Evolutionary conservation across 2,888 invertebrate genomes (phyloP).

Genomic region (Laspeyria flexula): DNA sequence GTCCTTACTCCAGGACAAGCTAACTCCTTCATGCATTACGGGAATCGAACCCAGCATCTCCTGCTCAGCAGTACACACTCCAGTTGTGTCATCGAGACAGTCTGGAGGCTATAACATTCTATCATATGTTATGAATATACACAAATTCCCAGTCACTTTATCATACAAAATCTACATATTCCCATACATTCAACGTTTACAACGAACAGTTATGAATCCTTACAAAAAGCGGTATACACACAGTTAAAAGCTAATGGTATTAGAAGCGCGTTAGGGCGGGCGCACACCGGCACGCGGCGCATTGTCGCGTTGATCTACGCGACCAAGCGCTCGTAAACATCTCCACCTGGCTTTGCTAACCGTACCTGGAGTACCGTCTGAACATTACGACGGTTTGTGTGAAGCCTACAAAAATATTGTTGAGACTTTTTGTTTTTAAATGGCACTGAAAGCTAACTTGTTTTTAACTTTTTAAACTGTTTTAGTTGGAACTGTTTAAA

Average conservation of each 20-base stretch:
- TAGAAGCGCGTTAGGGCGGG: constrained; percentile 39
- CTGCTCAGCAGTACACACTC: too few relatives aligned
- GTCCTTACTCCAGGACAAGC: too few relatives aligned
- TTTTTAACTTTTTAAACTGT: too few relatives aligned
- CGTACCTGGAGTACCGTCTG: constrained; percentile 42
- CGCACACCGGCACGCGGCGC: constrained; percentile 42
- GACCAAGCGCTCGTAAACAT: constrained; percentile 59
- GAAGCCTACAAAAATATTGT: neutral
- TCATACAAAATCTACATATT: neutral
- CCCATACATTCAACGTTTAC: neutral
- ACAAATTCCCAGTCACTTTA: neutral
- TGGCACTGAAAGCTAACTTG: neutral
- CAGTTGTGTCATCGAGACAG: too few relatives aligned
- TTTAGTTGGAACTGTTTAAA: too few relatives aligned
- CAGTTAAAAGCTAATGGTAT: constrained; percentile 40
- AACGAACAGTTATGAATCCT: constrained; percentile 2
- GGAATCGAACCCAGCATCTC: too few relatives aligned
- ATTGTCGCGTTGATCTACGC: constrained; percentile 59
- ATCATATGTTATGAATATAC: too few relatives aligned
- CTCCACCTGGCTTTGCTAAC: constrained; percentile 54
- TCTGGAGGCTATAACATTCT: too few relatives aligned
- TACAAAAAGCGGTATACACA: constrained; percentile 8
- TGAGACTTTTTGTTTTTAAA: neutral
- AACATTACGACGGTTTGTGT: constrained; percentile 1
- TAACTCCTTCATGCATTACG: too few relatives aligned